Evolutionary conservation across 2,113 vertebrate genomes (phyloP).

Genomic region (Hylia prasina): DNA sequence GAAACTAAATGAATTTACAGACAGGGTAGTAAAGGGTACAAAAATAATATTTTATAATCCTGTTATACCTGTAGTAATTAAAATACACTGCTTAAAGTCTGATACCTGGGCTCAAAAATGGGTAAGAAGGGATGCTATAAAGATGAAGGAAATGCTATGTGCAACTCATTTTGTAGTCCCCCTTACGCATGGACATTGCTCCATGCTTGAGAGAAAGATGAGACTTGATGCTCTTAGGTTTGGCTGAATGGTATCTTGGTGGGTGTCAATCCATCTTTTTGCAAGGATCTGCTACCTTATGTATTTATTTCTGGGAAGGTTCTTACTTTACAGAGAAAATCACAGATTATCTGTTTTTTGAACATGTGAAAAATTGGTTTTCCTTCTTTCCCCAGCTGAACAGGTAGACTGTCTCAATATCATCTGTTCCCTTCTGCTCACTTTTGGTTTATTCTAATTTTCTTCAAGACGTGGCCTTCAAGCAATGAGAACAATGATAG

Average conservation of each 20-base stretch:
- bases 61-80: not conserved
- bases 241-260: not conserved
- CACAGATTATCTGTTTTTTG: not conserved
- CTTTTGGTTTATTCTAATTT: not conserved
- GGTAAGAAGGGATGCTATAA: not conserved
- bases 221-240: not conserved
- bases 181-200: not conserved
- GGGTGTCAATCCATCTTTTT: not conserved
- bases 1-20: not conserved
- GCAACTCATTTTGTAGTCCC: not conserved
- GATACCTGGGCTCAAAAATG: not conserved
- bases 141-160: not conserved
- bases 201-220: not conserved
- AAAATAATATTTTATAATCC: not conserved
- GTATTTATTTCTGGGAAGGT: not conserved
- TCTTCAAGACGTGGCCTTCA: not conserved
- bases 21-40: not conserved
- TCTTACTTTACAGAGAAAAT: not conserved
- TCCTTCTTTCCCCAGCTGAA: not conserved
- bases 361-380: not conserved
- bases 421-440: not conserved
- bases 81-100: not conserved
- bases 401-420: not conserved
- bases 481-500: not conserved
- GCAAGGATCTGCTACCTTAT: not conserved